Conservation (phyloP, 2,888 invertebrate genomes). For the Colostygia pectinataria region DNA sequence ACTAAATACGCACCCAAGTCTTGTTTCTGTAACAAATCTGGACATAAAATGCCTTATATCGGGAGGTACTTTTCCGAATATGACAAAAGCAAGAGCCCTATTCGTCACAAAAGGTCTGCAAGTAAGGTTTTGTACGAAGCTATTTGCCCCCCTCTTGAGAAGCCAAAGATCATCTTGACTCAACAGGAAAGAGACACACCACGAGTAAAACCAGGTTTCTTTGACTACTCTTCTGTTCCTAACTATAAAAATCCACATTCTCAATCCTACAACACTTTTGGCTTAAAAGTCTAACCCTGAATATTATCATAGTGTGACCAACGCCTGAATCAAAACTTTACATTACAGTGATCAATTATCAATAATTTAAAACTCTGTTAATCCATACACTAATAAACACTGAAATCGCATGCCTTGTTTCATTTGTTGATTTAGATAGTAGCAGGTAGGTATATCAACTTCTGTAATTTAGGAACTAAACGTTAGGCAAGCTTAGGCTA, state of each 20-base stretch:
- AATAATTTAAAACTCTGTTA: slow-evolving; percentile 22
- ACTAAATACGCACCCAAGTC: slow-evolving; percentile 2
- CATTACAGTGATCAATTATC: not conserved
- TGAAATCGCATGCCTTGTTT: slow-evolving; percentile 30
- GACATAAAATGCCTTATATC: slow-evolving; percentile 5
- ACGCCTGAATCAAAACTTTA: slow-evolving; percentile 3
- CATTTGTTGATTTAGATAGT: slow-evolving; percentile 30
- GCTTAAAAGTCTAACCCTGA: slow-evolving; percentile 30
- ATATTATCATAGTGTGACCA: slow-evolving; percentile 1
- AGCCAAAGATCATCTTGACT: slow-evolving; percentile 38
- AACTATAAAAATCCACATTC: slow-evolving; percentile 43
- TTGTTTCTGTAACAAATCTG: slow-evolving; percentile 10
- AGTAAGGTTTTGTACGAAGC: slow-evolving; percentile 14
- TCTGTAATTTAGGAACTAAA: not conserved
- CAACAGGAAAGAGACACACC: slow-evolving; percentile 46
- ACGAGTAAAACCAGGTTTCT: slow-evolving; percentile 37
- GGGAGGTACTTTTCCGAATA: slow-evolving; percentile 8
- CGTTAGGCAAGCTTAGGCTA: slow-evolving; percentile 14
- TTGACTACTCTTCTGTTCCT: slow-evolving; percentile 42
- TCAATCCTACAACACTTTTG: slow-evolving; percentile 29
- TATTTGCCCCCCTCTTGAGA: slow-evolving; percentile 38
- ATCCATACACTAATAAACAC: slow-evolving; percentile 39
- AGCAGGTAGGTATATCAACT: not conserved
- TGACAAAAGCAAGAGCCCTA: slow-evolving; percentile 18
- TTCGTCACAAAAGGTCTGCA: slow-evolving; percentile 12